A percentile compares a stretch with the other conserved stretches of the same genome.
Conservation (phyloP, 2,797 vertebrate genomes). For the Eupleurogrammus muticus region DNA sequence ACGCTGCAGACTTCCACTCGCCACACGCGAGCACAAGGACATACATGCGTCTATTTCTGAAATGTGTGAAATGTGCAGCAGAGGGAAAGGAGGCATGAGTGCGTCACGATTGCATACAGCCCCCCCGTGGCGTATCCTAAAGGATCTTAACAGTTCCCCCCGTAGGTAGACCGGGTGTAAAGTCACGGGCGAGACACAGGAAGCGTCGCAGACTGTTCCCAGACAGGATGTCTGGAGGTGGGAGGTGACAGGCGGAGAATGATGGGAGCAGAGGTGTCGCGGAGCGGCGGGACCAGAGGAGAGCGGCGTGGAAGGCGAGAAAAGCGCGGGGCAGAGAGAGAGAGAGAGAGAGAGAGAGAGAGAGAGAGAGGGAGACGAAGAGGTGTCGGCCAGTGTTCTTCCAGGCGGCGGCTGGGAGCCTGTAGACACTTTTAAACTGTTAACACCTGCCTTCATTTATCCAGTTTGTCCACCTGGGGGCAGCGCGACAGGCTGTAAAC, state of each 20-base stretch:
- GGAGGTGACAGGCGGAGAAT: slow-evolving; percentile 75
- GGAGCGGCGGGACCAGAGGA: slow-evolving; percentile 64
- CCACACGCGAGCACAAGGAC: slow-evolving; percentile 49
- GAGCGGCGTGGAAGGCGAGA: slow-evolving; percentile 67
- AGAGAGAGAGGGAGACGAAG: too few relatives aligned
- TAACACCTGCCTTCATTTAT: not conserved
- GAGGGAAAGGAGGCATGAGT: slow-evolving; percentile 57
- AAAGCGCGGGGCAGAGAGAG: slow-evolving; percentile 53
- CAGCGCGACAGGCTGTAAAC: not conserved
- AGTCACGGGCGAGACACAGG: slow-evolving; percentile 64
- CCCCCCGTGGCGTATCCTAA: slow-evolving; percentile 43
- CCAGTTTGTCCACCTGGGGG: not conserved
- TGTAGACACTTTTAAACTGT: slow-evolving; percentile 7
- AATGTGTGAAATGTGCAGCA: slow-evolving; percentile 70
- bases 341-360: too few relatives aligned
- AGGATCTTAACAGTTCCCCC: slow-evolving; percentile 56
- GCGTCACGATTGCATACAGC: slow-evolving; percentile 45
- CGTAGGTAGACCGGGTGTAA: slow-evolving; percentile 42
- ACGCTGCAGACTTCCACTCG: slow-evolving; percentile 29
- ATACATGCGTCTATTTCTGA: slow-evolving; percentile 70
- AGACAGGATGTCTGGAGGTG: slow-evolving; percentile 77
- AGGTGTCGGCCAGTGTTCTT: too few relatives aligned
- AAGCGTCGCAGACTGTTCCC: slow-evolving; percentile 67
- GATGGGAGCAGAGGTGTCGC: slow-evolving; percentile 71
- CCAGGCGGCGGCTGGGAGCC: too few relatives aligned